Conservation (phyloP, 2,113 vertebrate genomes). For the Harpagus bidentatus region DNA sequence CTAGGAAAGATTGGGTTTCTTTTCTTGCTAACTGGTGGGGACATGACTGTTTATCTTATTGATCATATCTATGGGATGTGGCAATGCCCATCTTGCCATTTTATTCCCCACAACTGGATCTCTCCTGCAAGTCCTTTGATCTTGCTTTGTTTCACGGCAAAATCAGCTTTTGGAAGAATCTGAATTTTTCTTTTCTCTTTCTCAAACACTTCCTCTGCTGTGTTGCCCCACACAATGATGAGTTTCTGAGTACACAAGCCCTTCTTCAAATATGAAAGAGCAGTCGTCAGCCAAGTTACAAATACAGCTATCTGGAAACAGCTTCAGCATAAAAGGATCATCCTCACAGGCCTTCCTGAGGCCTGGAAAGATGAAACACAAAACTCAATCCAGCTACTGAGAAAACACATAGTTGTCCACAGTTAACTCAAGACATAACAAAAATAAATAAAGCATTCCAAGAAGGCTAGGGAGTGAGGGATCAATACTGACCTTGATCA, state of each 20-base stretch:
- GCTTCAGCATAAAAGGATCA: background rate
- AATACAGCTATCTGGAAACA: background rate
- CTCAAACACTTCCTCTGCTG: background rate
- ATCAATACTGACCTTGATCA: background rate
- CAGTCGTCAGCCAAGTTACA: background rate
- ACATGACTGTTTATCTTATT: background rate
- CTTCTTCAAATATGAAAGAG: background rate
- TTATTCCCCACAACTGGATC: background rate
- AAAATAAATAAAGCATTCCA: background rate
- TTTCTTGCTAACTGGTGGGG: background rate
- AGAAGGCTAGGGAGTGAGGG: background rate
- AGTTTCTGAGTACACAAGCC: background rate
- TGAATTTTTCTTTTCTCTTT: background rate
- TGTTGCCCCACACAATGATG: background rate
- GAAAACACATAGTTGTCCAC: background rate
- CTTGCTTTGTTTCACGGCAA: background rate
- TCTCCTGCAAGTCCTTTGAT: background rate
- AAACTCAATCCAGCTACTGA: background rate
- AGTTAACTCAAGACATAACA: background rate
- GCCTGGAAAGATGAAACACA: background rate
- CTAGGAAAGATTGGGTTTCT: background rate
- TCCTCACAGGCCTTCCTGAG: background rate
- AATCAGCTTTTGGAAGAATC: background rate
- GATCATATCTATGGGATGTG: background rate
- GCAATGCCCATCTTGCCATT: background rate